These are phyloP conservation scores for Eristalinus sepulchralis DNA, from an alignment of 2,888 invertebrate genomes.

Conservation along the genomic window DNA sequence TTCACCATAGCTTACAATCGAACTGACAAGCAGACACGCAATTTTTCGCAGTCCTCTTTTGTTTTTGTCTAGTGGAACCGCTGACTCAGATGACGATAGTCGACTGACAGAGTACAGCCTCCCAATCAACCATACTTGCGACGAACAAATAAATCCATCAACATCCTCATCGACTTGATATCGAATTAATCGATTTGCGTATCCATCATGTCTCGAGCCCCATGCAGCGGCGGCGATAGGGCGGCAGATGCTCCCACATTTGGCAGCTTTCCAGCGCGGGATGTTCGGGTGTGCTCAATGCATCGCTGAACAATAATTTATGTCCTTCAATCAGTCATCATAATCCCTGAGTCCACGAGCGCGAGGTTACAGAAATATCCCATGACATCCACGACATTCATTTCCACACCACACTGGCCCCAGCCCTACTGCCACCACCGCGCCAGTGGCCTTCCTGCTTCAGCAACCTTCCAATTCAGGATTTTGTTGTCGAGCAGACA, in stretches of 20 bases:
- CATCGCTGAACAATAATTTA: conserved; percentile 64
- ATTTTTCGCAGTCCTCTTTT: not conserved
- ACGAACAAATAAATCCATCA: conserved; percentile 49
- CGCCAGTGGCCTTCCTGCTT: conserved; percentile 8
- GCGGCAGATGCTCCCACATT: not conserved
- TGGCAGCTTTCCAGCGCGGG: not conserved
- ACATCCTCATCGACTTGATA: conserved; percentile 53
- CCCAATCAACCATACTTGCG: conserved; percentile 1
- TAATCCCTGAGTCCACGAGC: conserved; percentile 55
- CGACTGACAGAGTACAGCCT: conserved; percentile 16
- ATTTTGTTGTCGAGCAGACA: conserved; percentile 55
- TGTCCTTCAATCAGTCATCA: conserved; percentile 64
- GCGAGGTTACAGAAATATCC: conserved; percentile 57
- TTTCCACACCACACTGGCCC: conserved; percentile 48
- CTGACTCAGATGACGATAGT: conserved; percentile 9
- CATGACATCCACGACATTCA: conserved; percentile 46
- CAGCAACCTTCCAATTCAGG: conserved; percentile 53
- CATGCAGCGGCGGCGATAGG: conserved; percentile 4
- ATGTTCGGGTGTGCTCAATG: conserved; percentile 15
- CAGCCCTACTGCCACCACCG: not conserved
- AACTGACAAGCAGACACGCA: not conserved
- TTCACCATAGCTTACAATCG: not conserved
- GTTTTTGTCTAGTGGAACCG: not conserved
- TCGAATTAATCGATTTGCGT: conserved; percentile 62
- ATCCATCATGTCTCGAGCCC: conserved; percentile 43